These are phyloP conservation scores for Ailurus styani DNA, from an alignment of 2,113 vertebrate genomes.

Conservation along the genomic window DNA sequence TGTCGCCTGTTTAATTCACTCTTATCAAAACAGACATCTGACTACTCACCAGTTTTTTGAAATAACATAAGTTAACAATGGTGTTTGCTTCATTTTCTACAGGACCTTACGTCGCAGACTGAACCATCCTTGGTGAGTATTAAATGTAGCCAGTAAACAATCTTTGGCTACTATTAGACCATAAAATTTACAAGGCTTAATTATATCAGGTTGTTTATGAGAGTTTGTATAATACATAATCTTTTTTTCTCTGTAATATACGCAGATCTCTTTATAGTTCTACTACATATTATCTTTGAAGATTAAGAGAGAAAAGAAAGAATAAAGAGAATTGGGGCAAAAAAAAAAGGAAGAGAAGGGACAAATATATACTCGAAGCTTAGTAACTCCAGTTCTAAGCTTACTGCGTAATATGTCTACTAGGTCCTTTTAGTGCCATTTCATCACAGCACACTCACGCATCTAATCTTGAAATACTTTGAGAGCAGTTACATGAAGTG, in stretches of 20 bases:
- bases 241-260: background rate
- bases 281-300: background rate
- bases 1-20: constrained; percentile 63
- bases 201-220: constrained; percentile 51
- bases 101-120: constrained; percentile 66
- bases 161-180: constrained; percentile 63
- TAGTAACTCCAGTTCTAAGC: background rate
- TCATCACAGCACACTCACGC: background rate
- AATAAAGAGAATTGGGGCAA: background rate
- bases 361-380: background rate
- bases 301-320: background rate
- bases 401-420: background rate
- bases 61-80: constrained; percentile 66
- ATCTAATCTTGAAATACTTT: background rate
- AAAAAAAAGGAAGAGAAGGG: background rate
- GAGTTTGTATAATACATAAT: background rate
- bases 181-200: constrained; percentile 61
- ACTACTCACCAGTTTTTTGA: constrained; percentile 37
- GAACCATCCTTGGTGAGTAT: constrained; percentile 58
- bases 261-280: background rate
- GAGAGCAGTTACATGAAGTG: background rate
- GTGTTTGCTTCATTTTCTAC: constrained; percentile 72
- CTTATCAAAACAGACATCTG: constrained; percentile 33
- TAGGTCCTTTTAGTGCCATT: background rate
- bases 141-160: constrained; percentile 77